These are phyloP conservation scores for Leuciscus idus DNA, from an alignment of 2,113 vertebrate species.

Conservation along the genomic window DNA sequence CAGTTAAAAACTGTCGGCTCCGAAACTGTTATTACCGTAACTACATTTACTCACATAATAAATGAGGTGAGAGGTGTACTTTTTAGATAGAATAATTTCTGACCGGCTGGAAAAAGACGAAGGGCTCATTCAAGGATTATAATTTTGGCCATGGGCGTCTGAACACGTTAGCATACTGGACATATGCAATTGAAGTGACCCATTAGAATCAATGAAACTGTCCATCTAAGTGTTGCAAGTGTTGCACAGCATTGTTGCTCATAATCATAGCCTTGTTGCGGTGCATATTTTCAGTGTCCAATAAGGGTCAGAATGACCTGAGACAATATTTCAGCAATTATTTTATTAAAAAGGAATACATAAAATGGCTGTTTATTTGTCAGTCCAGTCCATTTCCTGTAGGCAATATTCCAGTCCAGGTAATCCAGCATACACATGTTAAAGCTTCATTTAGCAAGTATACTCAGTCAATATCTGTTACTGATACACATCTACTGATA, in stretches of 20 bases:
- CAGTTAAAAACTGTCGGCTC: constrained; percentile 36
- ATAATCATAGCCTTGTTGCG: neutral
- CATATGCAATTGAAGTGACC: no score
- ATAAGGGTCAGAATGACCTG: neutral
- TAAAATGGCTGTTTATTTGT: no score
- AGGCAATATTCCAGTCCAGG: neutral
- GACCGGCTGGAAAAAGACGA: neutral
- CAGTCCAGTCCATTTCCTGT: no score
- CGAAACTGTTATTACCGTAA: constrained; percentile 48
- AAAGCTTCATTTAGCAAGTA: neutral
- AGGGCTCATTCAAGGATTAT: neutral
- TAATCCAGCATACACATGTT: neutral
- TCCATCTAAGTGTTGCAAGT: neutral
- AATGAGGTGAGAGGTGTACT: constrained; percentile 29
- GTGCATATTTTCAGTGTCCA: neutral
- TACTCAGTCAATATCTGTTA: no score
- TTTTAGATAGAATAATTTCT: constrained; percentile 34
- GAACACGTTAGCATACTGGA: neutral
- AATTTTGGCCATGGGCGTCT: neutral
- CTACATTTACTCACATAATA: constrained; percentile 47
- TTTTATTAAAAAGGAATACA: no score
- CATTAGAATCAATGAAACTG: neutral
- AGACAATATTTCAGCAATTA: no score
- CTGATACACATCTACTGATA: no score
- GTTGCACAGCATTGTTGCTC: neutral